phyloP scores from a whole-genome alignment of 2,888 invertebrate genomes.

The Muscina levida region DNA sequence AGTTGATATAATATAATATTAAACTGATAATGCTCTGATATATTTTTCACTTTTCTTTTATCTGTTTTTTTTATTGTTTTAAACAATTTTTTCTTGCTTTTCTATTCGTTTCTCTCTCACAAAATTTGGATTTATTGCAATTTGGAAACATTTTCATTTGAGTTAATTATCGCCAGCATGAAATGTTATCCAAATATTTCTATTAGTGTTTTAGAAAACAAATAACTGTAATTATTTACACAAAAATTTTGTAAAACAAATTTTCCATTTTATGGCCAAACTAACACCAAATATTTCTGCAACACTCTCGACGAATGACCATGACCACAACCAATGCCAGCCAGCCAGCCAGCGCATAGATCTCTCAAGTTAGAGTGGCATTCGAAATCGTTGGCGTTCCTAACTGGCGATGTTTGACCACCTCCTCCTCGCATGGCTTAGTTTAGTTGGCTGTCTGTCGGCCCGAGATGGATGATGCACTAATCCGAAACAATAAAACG shows the following conservation, averaged over 20 bases:
- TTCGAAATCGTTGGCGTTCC: not conserved
- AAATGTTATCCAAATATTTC: slow-evolving; percentile 38
- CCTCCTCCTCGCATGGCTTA: not conserved
- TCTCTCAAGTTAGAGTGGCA: not conserved
- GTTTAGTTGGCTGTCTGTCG: not conserved
- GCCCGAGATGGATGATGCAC: slow-evolving; percentile 17
- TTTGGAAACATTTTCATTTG: not conserved
- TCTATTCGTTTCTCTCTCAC: no score
- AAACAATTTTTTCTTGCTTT: no score
- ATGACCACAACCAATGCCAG: not conserved
- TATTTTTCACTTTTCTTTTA: no score
- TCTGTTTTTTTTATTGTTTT: no score
- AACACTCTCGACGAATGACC: not conserved
- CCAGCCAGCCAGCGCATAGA: not conserved
- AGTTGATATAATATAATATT: no score
- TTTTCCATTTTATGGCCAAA: slow-evolving; percentile 49
- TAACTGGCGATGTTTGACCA: not conserved
- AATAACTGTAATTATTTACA: slow-evolving; percentile 40
- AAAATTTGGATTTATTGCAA: not conserved
- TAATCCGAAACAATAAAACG: slow-evolving; percentile 44
- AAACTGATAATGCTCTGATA: no score
- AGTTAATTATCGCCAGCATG: no score
- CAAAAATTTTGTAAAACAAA: slow-evolving; percentile 52
- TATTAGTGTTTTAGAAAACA: slow-evolving; percentile 21
- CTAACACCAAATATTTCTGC: slow-evolving; percentile 40